phyloP scores from a whole-genome alignment of 2,888 invertebrate genomes.

The Stenolophus ochropezus region DNA sequence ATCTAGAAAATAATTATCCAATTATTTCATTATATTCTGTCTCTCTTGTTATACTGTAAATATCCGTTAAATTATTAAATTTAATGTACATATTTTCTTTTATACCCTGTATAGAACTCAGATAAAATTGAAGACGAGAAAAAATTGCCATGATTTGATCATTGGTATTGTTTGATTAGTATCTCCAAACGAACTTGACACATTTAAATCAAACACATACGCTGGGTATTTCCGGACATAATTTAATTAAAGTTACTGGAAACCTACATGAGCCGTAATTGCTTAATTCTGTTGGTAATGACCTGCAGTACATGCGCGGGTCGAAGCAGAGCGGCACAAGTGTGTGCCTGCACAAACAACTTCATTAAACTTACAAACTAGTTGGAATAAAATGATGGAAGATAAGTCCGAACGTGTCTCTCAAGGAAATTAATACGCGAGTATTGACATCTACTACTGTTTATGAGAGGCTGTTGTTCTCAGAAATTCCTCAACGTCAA shows the following conservation, averaged over 20 bases:
- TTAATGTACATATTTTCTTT: too few species aligned
- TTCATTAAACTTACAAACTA: constrained; percentile 31
- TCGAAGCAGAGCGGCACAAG: constrained; percentile 1
- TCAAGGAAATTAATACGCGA: constrained; percentile 12
- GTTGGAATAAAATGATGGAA: constrained; percentile 28
- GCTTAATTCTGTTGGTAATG: constrained; percentile 51
- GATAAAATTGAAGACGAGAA: too few species aligned
- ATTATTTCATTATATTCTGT: too few species aligned
- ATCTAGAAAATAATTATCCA: too few species aligned
- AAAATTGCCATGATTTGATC: too few species aligned
- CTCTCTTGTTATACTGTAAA: too few species aligned
- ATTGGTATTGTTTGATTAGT: too few species aligned
- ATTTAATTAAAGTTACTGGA: constrained; percentile 49
- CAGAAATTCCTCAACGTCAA: too few species aligned
- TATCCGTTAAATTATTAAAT: too few species aligned
- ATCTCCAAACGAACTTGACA: background rate
- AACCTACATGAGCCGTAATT: constrained; percentile 41
- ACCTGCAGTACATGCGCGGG: constrained; percentile 5
- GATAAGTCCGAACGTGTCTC: background rate
- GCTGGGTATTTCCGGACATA: constrained; percentile 28
- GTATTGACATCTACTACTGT: constrained; percentile 12
- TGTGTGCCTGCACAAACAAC: constrained; percentile 1
- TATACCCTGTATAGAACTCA: too few species aligned
- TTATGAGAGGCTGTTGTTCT: background rate
- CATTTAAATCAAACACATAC: constrained; percentile 5